Evolutionary conservation across 2,113 vertebrate genomes (phyloP).

Genomic region (Macaca mulatta): DNA sequence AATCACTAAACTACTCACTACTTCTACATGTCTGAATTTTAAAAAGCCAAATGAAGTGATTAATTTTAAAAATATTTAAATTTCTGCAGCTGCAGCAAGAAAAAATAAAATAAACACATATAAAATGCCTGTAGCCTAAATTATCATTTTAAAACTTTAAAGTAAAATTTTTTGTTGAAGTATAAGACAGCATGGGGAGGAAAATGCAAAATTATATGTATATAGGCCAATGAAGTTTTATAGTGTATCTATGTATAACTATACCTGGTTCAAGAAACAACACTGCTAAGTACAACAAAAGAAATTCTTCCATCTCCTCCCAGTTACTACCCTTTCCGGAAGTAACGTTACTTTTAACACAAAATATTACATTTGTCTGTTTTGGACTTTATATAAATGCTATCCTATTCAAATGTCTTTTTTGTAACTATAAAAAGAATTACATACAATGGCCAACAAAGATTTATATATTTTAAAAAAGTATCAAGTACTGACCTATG

Average conservation of each 20-base stretch:
- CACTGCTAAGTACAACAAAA: not conserved
- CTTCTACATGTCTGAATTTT: not conserved
- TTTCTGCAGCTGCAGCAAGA: not conserved
- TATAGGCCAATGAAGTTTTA: not conserved
- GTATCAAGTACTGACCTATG: not conserved
- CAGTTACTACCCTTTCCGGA: not conserved
- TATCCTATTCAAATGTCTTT: not conserved
- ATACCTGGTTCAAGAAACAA: not conserved
- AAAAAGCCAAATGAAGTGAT: conserved; percentile 30
- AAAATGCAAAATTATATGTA: not conserved
- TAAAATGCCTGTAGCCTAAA: not conserved
- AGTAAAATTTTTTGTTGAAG: not conserved
- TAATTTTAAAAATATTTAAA: conserved; percentile 24
- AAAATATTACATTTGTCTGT: conserved; percentile 6
- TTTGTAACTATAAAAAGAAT: not conserved
- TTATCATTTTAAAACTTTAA: not conserved
- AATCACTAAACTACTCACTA: not conserved
- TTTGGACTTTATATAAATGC: not conserved
- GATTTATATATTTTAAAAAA: not conserved
- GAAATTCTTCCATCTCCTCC: not conserved
- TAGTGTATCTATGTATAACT: not conserved
- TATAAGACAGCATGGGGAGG: not conserved
- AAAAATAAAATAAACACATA: conserved; percentile 3
- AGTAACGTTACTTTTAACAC: not conserved
- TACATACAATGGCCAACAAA: not conserved